Evolutionary conservation across 2,888 invertebrate species (phyloP).

Genomic region (Nomada fabriciana): DNA sequence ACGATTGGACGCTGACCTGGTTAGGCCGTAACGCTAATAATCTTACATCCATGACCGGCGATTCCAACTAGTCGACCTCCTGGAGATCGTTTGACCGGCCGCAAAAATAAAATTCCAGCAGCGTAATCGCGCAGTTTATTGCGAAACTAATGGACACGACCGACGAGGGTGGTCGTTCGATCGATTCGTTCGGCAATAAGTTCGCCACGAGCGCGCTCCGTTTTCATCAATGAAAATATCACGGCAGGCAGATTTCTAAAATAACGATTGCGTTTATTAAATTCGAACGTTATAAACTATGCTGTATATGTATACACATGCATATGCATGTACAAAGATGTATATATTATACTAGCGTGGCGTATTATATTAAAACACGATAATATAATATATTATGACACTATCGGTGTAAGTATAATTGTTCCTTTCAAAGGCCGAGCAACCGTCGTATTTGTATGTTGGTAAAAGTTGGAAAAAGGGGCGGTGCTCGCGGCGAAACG

Average conservation of each 20-base stretch:
- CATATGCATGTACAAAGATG: constrained; percentile 26
- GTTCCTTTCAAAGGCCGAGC: constrained; percentile 32
- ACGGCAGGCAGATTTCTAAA: constrained; percentile 45
- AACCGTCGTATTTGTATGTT: not conserved
- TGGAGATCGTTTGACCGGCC: not conserved
- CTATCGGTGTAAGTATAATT: constrained; percentile 11
- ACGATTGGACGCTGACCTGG: constrained; percentile 33
- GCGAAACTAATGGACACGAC: not conserved
- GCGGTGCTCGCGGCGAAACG: not conserved
- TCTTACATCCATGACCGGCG: constrained; percentile 54
- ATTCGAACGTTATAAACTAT: constrained; percentile 55
- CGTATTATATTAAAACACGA: constrained; percentile 46
- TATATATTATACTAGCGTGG: constrained; percentile 34
- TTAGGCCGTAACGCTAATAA: constrained; percentile 49
- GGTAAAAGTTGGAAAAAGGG: no score
- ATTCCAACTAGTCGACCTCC: not conserved
- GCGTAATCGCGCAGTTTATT: not conserved
- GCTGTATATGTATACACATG: constrained; percentile 28
- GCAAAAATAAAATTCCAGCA: not conserved
- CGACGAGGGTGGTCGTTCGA: not conserved
- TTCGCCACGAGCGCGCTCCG: not conserved
- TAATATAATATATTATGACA: constrained; percentile 50
- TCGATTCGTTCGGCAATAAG: not conserved
- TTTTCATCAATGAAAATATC: constrained; percentile 19
- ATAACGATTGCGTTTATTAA: constrained; percentile 55